Base-by-base conservation (phyloP, 2,888 invertebrate genomes). In the Epistrophe grossulariae region DNA sequence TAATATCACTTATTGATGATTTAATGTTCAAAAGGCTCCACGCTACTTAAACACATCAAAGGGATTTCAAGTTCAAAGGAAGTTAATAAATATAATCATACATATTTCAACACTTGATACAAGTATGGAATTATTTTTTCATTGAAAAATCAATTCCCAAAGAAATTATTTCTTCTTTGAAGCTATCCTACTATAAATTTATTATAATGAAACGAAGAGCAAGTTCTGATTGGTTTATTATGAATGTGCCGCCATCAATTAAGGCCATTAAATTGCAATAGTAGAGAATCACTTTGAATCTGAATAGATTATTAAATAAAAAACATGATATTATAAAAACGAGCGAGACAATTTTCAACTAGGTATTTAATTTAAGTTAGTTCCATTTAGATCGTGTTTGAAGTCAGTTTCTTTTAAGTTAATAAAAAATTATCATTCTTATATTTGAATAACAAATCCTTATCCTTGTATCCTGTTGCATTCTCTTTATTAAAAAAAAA, bases 241-340 rank as follows among this genome's bases (percentile, higher is more conserved):
- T 17, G 2, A 4, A 35, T n/a, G 4, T 17, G 45, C 24, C 52
- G 15, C 13, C 60, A 60, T 60, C 40, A 60, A 60, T 19, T 40
- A 4, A 60, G 60, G 40, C 15, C 60, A 60, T 60, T 40, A 40
- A 60, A 40, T 60, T 60, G 60, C 40, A 40, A 60, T 13, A 24
- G 19, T 5, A 13, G 5, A 19, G 15, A 35, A 35, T 11, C 40
- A 38, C 15, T 19, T 40, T 40, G 40, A 19, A 24, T 13, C 7
- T 15, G 7, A 17, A 6, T 40, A 40, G 15, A 13, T 24, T 28
- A 24, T 52, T 52, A 8, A 24, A 24, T 24, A 52, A 17, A n/a
- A 48, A 48, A n/a, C 45, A 45, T 7, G 43, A 15, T 15, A 3
- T 45, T 45, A 40, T 10, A 40, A n/a, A 8, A n/a, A n/a, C 15